Evolutionary conservation across 1,140 invertebrate species (phyloP), one percentile per base, ranked within the genome.

Genomic region (Calosoma granatense): DNA sequence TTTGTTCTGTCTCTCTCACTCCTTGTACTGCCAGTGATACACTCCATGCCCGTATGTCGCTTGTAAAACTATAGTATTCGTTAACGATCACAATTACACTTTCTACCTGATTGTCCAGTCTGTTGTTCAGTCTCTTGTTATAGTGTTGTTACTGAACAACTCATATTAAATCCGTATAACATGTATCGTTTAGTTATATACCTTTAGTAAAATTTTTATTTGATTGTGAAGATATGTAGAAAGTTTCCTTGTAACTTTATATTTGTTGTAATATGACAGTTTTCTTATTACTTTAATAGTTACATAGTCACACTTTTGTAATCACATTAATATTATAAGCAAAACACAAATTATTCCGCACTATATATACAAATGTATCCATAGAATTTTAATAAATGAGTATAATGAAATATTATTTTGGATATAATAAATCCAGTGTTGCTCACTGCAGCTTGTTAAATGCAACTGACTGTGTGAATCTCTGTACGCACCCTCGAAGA

Each of bases 31-130:
- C n/a, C n/a, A n/a, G n/a, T n/a, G n/a, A n/a, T n/a, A n/a, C n/a
- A n/a, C n/a, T n/a, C n/a, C n/a, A n/a, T n/a, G n/a, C n/a, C n/a
- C n/a, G n/a, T n/a, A n/a, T 17, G 17, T 17, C 9, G 15, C 9
- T 36, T n/a, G 26, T 17, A 47, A 47, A 47, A 47, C 9, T 47
- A 12, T 11, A 17, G 15, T 12, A 47, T 47, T 47, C 41, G 41
- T 47, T 47, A 47, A 47, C 41, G 41, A 47, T 47, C 9, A 47
- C 41, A 47, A 47, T 47, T 47, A 47, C 9, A 47, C 41, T 47
- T 47, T 47, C 41, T 47, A 9, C 9, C 17, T 47, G 41, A 47
- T 47, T 47, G 41, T 47, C 41, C 41, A 47, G 41, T 47, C 15
- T 30, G 4, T 14, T 30, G 26, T 6, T 6, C 26, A n/a, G n/a